Evolutionary conservation across 2,888 invertebrate species (phyloP), one percentile per base, ranked within the genome.

Genomic region (Zhengitettix transpicula): DNA sequence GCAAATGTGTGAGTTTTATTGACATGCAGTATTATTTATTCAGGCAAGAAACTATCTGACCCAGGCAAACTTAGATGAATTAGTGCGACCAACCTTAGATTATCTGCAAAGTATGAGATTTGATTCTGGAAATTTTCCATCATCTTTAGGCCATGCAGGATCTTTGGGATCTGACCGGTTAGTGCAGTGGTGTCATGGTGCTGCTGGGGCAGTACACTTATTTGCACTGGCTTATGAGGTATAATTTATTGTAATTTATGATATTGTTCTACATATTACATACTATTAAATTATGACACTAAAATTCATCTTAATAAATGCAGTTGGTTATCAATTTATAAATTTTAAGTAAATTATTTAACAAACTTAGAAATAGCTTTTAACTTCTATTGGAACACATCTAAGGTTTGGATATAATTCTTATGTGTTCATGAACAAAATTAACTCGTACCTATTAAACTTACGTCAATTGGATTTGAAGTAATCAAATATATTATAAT

Each of bases 171-270:
- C 78, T 42, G 93, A 94, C 71, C 82, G 80, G 71, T 78, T 92
- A 63, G 83, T 94, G 17, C 94, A 94, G 68, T 94, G 93, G 93
- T 94, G 94, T 73, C 93, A 94, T 71, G 94, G 94, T n/a, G 89
- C 92, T 28, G 89, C 93, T 16, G 92, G 92, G 51, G 87, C 88
- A 75, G 78, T 89, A 14, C 81, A 85, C 66, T 73, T 89, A 66
- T 87, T 83, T 66, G 72, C 79, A 64, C 73, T 80, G 65, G 87
- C 89, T 52, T 77, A 81, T 68, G 76, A 85, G 77, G 87, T 87
- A 72, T 62, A 7, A n/a, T 53, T 12, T 42, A 9, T 10, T 40
- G 41, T 14, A 42, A 58, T 16, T 57, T 41, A 58, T 28, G 8
- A 28, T 58, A n/a, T 42, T 40, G 40, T 12, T 54, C 11, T 59